Evolutionary conservation across 2,888 invertebrate genomes (phyloP).

Genomic region (Dilophus febrilis): DNA sequence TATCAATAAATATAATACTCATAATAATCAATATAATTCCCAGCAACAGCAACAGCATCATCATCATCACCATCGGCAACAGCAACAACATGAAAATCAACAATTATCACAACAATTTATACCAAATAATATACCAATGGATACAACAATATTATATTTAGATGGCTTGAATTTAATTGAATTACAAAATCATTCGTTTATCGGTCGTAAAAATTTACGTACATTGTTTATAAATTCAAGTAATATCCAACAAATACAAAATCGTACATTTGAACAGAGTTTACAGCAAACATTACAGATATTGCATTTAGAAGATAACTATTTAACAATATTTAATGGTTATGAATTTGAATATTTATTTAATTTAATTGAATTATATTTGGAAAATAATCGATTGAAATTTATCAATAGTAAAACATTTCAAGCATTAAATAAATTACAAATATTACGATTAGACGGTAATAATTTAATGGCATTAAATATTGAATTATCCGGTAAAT

Average conservation of each 20-base stretch:
- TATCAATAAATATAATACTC: too few relatives aligned
- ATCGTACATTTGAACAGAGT: conserved; percentile 58
- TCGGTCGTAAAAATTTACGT: conserved; percentile 76
- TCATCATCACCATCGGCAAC: conserved; percentile 14
- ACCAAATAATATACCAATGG: conserved; percentile 80
- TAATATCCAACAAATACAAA: conserved; percentile 67
- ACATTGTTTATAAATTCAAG: conserved; percentile 74
- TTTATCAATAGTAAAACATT: conserved; percentile 69
- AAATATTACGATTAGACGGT: conserved; percentile 65
- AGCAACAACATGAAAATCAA: conserved; percentile 17
- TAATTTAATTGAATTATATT: conserved; percentile 61
- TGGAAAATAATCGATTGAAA: conserved; percentile 70
- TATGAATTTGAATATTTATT: conserved; percentile 71
- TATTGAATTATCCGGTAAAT: too few relatives aligned
- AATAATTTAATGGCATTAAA: conserved; percentile 30
- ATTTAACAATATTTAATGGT: conserved; percentile 59
- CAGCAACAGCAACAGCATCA: conserved; percentile 11
- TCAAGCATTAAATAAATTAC: conserved; percentile 55
- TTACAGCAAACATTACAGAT: conserved; percentile 62
- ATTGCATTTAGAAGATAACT: conserved; percentile 74
- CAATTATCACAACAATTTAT: conserved; percentile 7
- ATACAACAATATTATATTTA: conserved; percentile 81
- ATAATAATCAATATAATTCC: too few relatives aligned
- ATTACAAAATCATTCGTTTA: conserved; percentile 73
- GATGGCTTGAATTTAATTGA: conserved; percentile 79